Percentiles rank a stretch among this genome's conserved stretches.
phyloP scores from a whole-genome alignment of 2,113 vertebrate species.

The Macroglossus sobrinus region DNA sequence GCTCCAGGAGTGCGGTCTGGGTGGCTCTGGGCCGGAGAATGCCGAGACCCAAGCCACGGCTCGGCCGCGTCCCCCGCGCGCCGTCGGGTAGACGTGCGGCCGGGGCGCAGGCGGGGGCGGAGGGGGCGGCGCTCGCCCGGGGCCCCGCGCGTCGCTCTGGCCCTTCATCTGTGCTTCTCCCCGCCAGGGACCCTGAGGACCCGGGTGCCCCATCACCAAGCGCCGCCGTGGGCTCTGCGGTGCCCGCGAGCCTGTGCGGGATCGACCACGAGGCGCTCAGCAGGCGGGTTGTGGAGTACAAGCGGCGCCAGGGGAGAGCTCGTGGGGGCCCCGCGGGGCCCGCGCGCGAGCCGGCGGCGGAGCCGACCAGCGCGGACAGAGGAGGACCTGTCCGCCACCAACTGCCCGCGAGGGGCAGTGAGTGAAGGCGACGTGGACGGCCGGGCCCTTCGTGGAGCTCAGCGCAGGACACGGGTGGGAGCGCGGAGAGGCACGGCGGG shows the following conservation, averaged over 20 bases:
- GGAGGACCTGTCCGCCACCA: slow-evolving; percentile 70
- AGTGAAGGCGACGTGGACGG: background rate
- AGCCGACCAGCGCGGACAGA: slow-evolving; percentile 71
- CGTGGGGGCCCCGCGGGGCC: background rate
- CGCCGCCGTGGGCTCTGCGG: background rate
- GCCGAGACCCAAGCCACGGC: background rate
- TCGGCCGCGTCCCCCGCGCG: rapidly evolving
- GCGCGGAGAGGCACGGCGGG: background rate
- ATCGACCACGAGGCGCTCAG: slow-evolving; percentile 86
- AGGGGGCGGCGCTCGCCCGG: too few relatives aligned
- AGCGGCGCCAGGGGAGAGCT: slow-evolving; percentile 71
- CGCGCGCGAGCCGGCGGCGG: slow-evolving; percentile 65
- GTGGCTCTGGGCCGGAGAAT: background rate
- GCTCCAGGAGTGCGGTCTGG: background rate
- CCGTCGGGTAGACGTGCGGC: rapidly evolving
- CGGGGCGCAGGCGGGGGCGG: rapidly evolving
- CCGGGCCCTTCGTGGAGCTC: too few relatives aligned
- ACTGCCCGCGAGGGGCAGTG: slow-evolving; percentile 40
- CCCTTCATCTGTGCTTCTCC: background rate
- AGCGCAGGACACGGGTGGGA: rapidly evolving
- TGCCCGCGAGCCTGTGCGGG: slow-evolving; percentile 76
- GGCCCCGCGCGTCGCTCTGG: background rate
- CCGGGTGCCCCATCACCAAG: background rate
- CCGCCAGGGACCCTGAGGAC: slow-evolving; percentile 68
- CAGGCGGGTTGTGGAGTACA: slow-evolving; percentile 86